Evolutionary conservation across 2,113 vertebrate species (phyloP).

Genomic region (Struthio camelus): DNA sequence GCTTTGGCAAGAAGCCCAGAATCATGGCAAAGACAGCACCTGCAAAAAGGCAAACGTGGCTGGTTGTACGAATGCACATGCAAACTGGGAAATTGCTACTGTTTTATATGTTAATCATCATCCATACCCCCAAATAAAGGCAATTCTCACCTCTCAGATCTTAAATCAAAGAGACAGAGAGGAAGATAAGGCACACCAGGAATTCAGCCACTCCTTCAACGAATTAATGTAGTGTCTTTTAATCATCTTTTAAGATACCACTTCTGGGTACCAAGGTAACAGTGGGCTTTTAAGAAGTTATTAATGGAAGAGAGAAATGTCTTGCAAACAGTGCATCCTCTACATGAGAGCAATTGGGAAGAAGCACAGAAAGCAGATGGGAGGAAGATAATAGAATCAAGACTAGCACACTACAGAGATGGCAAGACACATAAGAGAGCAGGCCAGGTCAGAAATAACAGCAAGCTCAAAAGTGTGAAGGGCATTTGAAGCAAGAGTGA

Average conservation of each 20-base stretch:
- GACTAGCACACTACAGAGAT: neutral
- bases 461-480: neutral
- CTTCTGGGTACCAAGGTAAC: neutral
- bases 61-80: neutral
- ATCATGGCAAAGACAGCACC: constrained; percentile 37
- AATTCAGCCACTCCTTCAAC: neutral
- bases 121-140: neutral
- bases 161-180: neutral
- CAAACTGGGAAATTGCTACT: neutral
- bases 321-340: neutral
- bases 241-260: neutral
- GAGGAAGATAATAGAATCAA: neutral
- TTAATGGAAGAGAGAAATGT: neutral
- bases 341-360: neutral
- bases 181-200: neutral
- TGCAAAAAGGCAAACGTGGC: constrained; percentile 35
- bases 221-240: neutral
- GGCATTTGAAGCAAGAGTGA: neutral
- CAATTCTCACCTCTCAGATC: neutral
- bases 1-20: constrained; percentile 61
- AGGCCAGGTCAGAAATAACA: neutral
- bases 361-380: neutral
- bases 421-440: neutral
- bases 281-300: neutral
- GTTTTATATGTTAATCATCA: neutral